A percentile compares a stretch with the other conserved stretches of the same genome.
These are phyloP conservation scores for Pseudotriccus pelzelni DNA, from an alignment of 2,797 vertebrate species.

Conservation along the genomic window DNA sequence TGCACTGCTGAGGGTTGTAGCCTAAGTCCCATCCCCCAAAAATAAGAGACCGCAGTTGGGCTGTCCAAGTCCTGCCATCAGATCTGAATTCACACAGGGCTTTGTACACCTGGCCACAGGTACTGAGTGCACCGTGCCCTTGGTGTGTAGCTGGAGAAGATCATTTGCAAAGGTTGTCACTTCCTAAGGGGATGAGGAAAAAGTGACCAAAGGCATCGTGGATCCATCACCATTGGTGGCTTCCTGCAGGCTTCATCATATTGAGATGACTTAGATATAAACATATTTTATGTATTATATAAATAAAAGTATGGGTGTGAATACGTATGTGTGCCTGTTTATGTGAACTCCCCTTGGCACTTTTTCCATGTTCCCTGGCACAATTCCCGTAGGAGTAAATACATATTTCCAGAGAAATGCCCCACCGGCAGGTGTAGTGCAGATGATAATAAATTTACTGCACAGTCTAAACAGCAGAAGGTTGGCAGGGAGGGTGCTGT, in stretches of 20 bases:
- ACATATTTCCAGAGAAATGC: background rate
- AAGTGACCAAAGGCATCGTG: fast-evolving
- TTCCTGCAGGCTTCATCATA: background rate
- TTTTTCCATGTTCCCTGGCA: background rate
- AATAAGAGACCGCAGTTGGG: background rate
- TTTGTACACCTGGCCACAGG: background rate
- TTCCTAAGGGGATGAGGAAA: background rate
- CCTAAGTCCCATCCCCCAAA: fast-evolving
- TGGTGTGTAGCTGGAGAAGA: background rate
- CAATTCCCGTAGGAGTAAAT: background rate
- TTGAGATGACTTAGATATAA: background rate
- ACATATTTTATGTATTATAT: background rate
- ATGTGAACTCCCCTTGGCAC: background rate
- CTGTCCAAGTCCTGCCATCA: fast-evolving
- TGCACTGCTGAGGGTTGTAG: background rate
- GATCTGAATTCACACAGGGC: background rate
- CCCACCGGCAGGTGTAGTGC: background rate
- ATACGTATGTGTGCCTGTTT: fast-evolving
- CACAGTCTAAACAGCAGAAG: background rate
- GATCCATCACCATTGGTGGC: background rate
- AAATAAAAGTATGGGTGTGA: background rate
- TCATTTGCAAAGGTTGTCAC: background rate
- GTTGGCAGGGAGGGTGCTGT: background rate
- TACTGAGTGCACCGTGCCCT: background rate
- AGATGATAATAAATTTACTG: background rate